Evolutionary conservation across 1,140 invertebrate genomes (phyloP).

Genomic region (Ostrea edulis): DNA sequence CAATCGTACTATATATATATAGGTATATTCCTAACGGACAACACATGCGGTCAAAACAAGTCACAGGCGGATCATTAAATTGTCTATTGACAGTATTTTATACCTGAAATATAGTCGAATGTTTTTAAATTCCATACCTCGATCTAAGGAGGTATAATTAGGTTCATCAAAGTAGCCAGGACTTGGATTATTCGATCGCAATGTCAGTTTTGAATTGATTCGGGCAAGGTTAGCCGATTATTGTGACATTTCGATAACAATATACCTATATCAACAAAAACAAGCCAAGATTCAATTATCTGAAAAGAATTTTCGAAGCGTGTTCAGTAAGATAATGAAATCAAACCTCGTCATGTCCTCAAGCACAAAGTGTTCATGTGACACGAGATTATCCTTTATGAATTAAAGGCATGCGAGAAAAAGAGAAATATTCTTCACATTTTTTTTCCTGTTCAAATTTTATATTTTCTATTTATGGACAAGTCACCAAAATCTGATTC

Average conservation of each 20-base stretch:
- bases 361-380: not conserved
- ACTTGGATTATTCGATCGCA: not conserved
- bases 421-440: slow-evolving; percentile 3
- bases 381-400: slow-evolving; percentile 32
- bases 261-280: slow-evolving; percentile 33
- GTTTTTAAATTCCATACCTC: not conserved
- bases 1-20: not conserved
- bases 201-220: slow-evolving; percentile 29
- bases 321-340: slow-evolving; percentile 16
- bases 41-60: not conserved
- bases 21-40: not conserved
- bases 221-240: slow-evolving; percentile 4
- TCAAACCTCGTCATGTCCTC: slow-evolving; percentile 15
- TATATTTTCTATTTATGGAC: not conserved
- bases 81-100: not conserved
- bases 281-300: slow-evolving; percentile 37
- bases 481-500: not conserved
- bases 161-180: not conserved
- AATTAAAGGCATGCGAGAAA: slow-evolving; percentile 28
- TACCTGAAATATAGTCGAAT: not conserved
- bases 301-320: slow-evolving; percentile 20
- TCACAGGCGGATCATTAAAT: not conserved
- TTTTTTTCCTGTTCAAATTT: slow-evolving; percentile 12
- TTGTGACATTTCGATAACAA: slow-evolving; percentile 29
- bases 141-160: not conserved